A percentile compares a stretch with the other conserved stretches of the same genome.
Conservation (phyloP, 2,797 vertebrate genomes). For the Huso huso region DNA sequence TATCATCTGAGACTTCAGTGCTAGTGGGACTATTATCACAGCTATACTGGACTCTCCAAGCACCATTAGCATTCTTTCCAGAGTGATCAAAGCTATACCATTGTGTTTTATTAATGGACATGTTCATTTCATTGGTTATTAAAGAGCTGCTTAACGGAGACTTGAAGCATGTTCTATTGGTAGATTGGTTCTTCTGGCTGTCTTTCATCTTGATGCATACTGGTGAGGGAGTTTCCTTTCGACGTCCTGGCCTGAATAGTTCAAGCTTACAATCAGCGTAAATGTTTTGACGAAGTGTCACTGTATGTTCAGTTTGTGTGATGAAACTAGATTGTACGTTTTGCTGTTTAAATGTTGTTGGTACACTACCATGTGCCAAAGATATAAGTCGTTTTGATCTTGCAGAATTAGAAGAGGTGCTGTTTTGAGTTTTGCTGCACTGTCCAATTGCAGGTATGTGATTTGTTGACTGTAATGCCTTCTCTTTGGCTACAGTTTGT, state of each 20-base stretch:
- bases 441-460: conserved; percentile 18
- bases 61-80: conserved; percentile 27
- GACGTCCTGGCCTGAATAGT: not conserved
- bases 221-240: conserved; percentile 10
- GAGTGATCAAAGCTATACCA: conserved; percentile 24
- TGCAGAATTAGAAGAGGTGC: conserved; percentile 4
- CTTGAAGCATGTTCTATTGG: conserved; percentile 19
- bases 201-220: conserved; percentile 8
- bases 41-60: conserved; percentile 14
- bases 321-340: not conserved
- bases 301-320: not conserved
- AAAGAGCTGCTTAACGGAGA: conserved; percentile 25
- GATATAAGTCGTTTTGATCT: conserved; percentile 17
- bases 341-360: not conserved
- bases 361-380: conserved; percentile 16
- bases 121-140: conserved; percentile 7
- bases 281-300: not conserved
- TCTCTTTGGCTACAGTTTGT: conserved; percentile 9
- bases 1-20: conserved; percentile 17
- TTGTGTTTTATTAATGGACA: conserved; percentile 30
- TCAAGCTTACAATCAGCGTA: conserved; percentile 1
- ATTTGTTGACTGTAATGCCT: not conserved
- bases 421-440: conserved; percentile 11
- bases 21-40: conserved; percentile 22
- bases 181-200: conserved; percentile 15